A percentile compares a stretch with the other conserved stretches of the same genome.
Evolutionary conservation across 1,140 invertebrate genomes (phyloP).

Genomic region (Scaptodrosophila lebanonensis): DNA sequence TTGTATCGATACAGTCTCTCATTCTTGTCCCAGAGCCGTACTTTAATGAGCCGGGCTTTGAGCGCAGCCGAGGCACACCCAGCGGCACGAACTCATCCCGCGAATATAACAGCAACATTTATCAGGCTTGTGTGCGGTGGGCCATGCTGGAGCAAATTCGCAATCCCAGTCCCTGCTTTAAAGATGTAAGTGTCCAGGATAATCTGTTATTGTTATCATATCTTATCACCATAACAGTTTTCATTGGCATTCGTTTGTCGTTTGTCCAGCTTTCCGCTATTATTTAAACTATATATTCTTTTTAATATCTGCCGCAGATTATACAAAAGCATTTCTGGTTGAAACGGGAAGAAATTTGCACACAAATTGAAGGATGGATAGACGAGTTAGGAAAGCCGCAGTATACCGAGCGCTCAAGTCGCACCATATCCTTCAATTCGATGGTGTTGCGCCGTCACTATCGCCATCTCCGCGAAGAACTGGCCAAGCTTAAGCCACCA

Average conservation of each 20-base stretch:
- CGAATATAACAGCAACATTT: conserved; percentile 97
- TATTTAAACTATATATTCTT: background rate
- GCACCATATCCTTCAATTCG: conserved; percentile 86
- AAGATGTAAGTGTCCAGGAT: conserved; percentile 82
- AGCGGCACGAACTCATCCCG: conserved; percentile 91
- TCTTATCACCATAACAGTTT: too few species aligned
- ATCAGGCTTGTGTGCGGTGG: conserved; percentile 96
- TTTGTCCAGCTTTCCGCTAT: too few species aligned
- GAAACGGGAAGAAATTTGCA: conserved; percentile 93
- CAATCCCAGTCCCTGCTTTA: conserved; percentile 95
- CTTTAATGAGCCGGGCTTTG: conserved; percentile 98
- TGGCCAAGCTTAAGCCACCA: conserved; percentile 87
- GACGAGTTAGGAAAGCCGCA: conserved; percentile 86
- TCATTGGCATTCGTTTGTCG: too few species aligned
- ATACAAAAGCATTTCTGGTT: conserved; percentile 97
- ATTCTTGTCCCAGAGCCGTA: conserved; percentile 98
- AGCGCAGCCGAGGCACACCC: conserved; percentile 92
- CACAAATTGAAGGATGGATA: conserved; percentile 94
- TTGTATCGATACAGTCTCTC: conserved; percentile 97
- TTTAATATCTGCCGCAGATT: too few species aligned
- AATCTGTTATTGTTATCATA: background rate
- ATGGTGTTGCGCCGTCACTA: conserved; percentile 87
- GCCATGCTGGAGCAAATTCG: conserved; percentile 96
- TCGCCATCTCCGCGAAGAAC: conserved; percentile 86
- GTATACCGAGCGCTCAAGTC: conserved; percentile 84